Conservation (phyloP, 1,140 invertebrate genomes). For the Ostrea edulis region DNA sequence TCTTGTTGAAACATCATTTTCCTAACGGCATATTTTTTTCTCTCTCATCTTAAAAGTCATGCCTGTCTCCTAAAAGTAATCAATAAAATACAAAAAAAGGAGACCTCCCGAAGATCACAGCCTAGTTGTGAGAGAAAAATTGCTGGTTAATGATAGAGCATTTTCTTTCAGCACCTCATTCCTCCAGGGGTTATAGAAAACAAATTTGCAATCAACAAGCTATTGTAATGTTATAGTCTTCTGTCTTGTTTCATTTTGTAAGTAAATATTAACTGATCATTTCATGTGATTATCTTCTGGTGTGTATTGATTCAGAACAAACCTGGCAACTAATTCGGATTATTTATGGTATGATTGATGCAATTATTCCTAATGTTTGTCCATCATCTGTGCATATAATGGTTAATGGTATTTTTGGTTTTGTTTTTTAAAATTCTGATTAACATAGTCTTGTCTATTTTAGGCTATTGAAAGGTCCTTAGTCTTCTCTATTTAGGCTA, state of each 20-base stretch:
- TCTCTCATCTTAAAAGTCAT: background rate
- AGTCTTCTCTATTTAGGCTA: too few relatives aligned
- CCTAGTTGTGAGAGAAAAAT: slow-evolving; percentile 2
- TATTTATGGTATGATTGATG: slow-evolving; percentile 11
- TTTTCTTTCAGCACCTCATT: slow-evolving; percentile 14
- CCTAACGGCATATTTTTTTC: slow-evolving; percentile 1
- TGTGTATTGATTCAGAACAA: slow-evolving; percentile 7
- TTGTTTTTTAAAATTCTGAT: too few relatives aligned
- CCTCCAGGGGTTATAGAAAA: background rate
- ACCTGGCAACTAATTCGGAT: slow-evolving; percentile 1
- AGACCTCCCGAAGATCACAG: background rate
- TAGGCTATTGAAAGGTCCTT: too few relatives aligned
- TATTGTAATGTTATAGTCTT: background rate
- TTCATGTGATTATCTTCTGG: background rate
- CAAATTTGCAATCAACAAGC: slow-evolving; percentile 11
- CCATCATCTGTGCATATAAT: background rate
- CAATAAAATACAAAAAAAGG: background rate
- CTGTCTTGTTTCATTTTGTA: slow-evolving; percentile 14
- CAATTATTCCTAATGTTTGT: background rate
- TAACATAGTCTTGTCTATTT: too few relatives aligned
- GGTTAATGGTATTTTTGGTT: too few relatives aligned
- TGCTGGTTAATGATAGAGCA: background rate
- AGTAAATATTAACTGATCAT: background rate
- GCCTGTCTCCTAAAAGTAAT: background rate
- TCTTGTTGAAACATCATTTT: slow-evolving; percentile 10